These are phyloP conservation scores for Campylomormyrus tamandua DNA, from an alignment of 2,113 vertebrate species.

Conservation along the genomic window DNA sequence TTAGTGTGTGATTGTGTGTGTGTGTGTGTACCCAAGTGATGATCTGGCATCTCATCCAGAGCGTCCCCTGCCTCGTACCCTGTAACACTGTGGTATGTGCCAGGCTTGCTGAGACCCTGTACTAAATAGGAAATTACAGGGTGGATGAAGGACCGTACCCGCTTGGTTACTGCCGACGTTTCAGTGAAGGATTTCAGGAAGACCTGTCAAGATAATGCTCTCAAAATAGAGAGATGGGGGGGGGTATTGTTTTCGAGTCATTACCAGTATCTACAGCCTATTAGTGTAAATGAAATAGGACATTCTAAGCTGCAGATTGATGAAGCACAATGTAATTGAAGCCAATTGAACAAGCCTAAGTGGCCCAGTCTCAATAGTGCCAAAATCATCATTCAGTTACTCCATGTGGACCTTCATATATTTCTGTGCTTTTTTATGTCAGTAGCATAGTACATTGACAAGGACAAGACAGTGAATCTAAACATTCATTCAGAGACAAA, in stretches of 20 bases:
- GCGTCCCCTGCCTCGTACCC: not conserved
- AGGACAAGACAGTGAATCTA: not conserved
- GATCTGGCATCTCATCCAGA: not conserved
- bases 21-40: not conserved
- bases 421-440: not conserved
- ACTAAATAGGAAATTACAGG: not conserved
- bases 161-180: not conserved
- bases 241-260: not conserved
- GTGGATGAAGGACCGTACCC: not conserved
- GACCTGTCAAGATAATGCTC: not conserved
- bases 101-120: not conserved
- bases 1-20: not conserved
- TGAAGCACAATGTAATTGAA: not conserved
- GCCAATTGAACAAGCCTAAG: not conserved
- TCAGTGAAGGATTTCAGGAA: not conserved
- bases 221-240: not conserved
- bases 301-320: not conserved
- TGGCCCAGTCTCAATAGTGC: not conserved
- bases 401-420: not conserved
- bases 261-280: not conserved
- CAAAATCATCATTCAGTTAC: not conserved
- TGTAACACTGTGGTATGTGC: not conserved
- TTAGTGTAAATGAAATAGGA: not conserved
- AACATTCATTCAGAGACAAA: not conserved
- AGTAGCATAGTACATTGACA: not conserved